phyloP scores from a whole-genome alignment of 2,113 vertebrate species.

The Acanthisitta chloris region DNA sequence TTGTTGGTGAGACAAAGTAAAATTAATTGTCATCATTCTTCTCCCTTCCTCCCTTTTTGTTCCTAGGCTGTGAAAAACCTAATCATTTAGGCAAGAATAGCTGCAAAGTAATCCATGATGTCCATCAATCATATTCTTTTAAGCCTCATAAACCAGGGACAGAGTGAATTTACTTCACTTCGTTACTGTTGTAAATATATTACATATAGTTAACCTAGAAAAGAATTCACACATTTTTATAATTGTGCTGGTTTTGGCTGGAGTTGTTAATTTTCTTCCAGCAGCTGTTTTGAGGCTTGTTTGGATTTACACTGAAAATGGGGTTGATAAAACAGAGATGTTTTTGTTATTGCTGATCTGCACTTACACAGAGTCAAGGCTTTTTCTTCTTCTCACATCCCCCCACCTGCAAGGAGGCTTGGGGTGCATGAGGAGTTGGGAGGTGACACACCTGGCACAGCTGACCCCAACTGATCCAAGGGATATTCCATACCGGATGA shows the following conservation, averaged over 20 bases:
- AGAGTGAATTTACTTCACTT: not conserved
- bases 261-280: not conserved
- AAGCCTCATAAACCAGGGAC: not conserved
- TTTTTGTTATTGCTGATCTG: not conserved
- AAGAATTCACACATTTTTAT: not conserved
- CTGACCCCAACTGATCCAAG: not conserved
- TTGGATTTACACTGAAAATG: not conserved
- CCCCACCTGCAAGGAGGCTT: not conserved
- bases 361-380: not conserved
- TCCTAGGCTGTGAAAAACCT: not conserved
- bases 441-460: not conserved
- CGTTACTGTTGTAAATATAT: not conserved
- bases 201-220: not conserved
- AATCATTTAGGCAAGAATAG: not conserved
- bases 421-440: not conserved
- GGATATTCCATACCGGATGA: not conserved
- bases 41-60: not conserved
- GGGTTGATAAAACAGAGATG: rapidly evolving
- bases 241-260: not conserved
- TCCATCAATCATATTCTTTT: not conserved
- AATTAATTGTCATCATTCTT: not conserved
- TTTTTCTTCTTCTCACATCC: not conserved
- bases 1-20: not conserved
- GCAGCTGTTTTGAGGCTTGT: not conserved
- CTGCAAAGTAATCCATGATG: not conserved